phyloP scores from a whole-genome alignment of 2,888 invertebrate genomes.

The Himalopsyche tibetana region DNA sequence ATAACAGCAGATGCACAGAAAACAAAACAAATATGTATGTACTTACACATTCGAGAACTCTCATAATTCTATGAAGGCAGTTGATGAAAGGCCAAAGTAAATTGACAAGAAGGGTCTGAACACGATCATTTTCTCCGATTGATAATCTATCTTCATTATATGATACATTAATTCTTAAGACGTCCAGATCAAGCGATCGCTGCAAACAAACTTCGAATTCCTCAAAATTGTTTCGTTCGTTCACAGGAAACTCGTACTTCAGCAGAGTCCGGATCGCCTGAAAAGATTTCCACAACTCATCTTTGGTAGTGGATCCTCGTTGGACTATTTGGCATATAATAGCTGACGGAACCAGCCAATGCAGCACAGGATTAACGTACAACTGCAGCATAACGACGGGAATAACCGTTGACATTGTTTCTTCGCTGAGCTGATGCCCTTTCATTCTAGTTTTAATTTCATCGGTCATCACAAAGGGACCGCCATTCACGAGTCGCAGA shows the following conservation, averaged over 20 bases:
- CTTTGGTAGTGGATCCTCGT: conserved; percentile 49
- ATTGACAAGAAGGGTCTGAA: conserved; percentile 78
- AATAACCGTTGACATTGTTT: conserved; percentile 83
- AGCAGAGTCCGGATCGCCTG: conserved; percentile 76
- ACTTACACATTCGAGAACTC: conserved; percentile 75
- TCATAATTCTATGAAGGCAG: conserved; percentile 76
- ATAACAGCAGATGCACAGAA: neutral
- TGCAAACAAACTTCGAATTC: conserved; percentile 73
- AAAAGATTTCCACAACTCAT: conserved; percentile 73
- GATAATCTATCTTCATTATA: conserved; percentile 68
- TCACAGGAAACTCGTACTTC: conserved; percentile 81
- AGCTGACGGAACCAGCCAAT: conserved; percentile 82
- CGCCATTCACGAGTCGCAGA: conserved; percentile 72
- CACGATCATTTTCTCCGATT: conserved; percentile 72
- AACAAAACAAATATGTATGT: neutral
- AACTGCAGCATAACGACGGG: conserved; percentile 84
- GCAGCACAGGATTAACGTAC: conserved; percentile 86
- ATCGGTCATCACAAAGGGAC: conserved; percentile 71
- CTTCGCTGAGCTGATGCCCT: conserved; percentile 80
- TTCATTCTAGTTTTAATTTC: conserved; percentile 76
- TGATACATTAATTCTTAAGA: conserved; percentile 67
- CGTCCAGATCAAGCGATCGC: conserved; percentile 68
- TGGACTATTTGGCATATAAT: conserved; percentile 70
- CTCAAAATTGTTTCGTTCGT: conserved; percentile 72
- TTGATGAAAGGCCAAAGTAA: conserved; percentile 81